Conservation (phyloP, 2,797 vertebrate genomes). For the Antennarius maculatus region DNA sequence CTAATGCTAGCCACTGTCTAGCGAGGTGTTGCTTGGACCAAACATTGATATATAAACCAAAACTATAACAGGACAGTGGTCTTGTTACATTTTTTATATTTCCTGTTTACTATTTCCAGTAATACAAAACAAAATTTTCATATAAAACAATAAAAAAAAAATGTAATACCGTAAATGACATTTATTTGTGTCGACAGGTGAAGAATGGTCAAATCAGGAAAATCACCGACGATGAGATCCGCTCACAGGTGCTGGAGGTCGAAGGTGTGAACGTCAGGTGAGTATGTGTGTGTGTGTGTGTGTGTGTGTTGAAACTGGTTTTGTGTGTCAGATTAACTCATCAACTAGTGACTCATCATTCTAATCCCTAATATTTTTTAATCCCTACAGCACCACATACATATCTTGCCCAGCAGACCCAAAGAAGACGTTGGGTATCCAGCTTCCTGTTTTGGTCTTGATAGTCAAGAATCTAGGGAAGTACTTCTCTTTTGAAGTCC, state of each 20-base stretch:
- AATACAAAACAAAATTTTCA: no score
- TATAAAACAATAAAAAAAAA: neutral
- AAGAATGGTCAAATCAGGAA: constrained; percentile 96
- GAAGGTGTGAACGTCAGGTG: constrained; percentile 97
- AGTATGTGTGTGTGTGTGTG: constrained; percentile 17
- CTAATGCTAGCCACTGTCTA: constrained; percentile 27
- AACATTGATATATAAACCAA: no score
- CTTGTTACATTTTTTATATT: no score
- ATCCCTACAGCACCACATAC: constrained; percentile 88
- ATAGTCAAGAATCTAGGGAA: constrained; percentile 98
- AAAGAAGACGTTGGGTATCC: constrained; percentile 96
- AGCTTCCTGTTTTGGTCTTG: constrained; percentile 96
- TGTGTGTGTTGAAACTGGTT: neutral
- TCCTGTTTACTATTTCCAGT: no score
- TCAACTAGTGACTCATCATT: neutral
- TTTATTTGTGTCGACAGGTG: constrained; percentile 79
- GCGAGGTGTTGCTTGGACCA: neutral
- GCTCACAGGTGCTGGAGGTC: constrained; percentile 94
- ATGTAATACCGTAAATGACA: neutral
- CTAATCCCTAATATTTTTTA: neutral
- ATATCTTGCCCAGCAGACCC: constrained; percentile 97
- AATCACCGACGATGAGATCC: constrained; percentile 96
- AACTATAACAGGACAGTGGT: no score
- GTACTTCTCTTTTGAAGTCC: constrained; percentile 98
- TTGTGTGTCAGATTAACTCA: neutral